Evolutionary conservation across 2,888 invertebrate genomes (phyloP), one percentile per base, ranked within the genome.

Genomic region (Campaea margaritaria): DNA sequence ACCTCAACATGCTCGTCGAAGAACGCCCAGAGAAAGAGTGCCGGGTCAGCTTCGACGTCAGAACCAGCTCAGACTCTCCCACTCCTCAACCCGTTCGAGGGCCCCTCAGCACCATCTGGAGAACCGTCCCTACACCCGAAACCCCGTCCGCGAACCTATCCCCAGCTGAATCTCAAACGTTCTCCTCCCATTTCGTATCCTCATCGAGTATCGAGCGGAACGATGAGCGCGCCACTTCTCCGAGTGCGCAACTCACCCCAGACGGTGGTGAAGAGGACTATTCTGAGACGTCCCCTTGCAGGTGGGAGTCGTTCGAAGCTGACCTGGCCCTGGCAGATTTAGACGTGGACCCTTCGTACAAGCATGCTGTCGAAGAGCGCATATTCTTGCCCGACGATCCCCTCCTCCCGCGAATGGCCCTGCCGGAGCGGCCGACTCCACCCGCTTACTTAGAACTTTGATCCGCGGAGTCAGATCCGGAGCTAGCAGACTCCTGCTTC

Each of bases 91-190:
- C 89, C 1, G 87, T 85, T 44, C 83, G 93, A 72, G 91, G 93
- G 13, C 91, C 91, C 7, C 76, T 91, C 0, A 90, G 91, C 63
- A 82, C 87, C 0, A 84, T 91, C 11, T 91, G 91, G 92, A 86
- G 83, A 79, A 91, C 89, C 0, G 91, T 89, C 15, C 87, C 87
- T 0, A 95, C 95, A 4, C 95, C 95, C 9, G 95, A 95, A 72
- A 95, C 95, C 3, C 95, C 95, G 16, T 94, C 94, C 45, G 94
- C 95, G 13, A 95, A 95, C 78, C 91, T 95, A 13, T 94, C 93
- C 21, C 83, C 94, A 65, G 93, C 87, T 46, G 93, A 93, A 70
- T 94, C 94, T 2, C 94, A 94, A 79, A 93, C 94, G 9, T 94
- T 94, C 72, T 94, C 94, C 41, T 94, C 94, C 42, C 94, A 94